Base-by-base conservation (phyloP, 2,888 invertebrate species). In the Tetheella fluctuosa region DNA sequence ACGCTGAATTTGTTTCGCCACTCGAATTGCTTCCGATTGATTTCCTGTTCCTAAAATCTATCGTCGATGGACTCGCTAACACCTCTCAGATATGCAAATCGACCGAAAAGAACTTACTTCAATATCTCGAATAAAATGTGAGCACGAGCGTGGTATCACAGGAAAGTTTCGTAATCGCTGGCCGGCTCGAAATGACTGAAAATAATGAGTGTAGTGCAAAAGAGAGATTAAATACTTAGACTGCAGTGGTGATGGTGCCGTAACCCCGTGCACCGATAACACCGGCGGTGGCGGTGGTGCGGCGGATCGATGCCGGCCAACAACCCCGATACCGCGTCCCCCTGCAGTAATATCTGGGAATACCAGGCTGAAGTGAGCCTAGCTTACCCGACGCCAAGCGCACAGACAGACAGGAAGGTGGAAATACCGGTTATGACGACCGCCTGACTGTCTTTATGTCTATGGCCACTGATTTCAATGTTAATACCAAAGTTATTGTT, bases 1-100 rank as follows among this genome's bases (percentile, higher is more conserved):
- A 90, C 84, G 86, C 81, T 88, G 87, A 91, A 88, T 91, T 92
- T 90, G 87, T 91, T 91, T 90, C 91, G 77, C 85, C 85, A 88
- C 87, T 91, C 77, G 80, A 86, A 88, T 86, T 86, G 86, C 90
- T 91, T 91, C 90, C 90, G 91, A 92, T 90, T 91, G 90, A 91
- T 91, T 91, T 90, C 85, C 86, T 79, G 80, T 82, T 79, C 80
- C 77, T 74, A 71, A 81, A 86, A 84, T 80, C 77, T 64, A 70
- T 77, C 75, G 73, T 72, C 68, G 69, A 73, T 74, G 64, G 63
- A 70, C 68, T 71, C 59, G 62, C 64, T 66, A 70, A 77, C 76
- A 77, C 75, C 65, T 71, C 62, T 68, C 58, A 62, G 62, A 66
- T 66, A 63, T 64, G 65, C 48, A 63, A 69, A 68, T 70, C 63